Base-by-base conservation (phyloP, 2,113 vertebrate genomes). In the Centropus unirufus region DNA sequence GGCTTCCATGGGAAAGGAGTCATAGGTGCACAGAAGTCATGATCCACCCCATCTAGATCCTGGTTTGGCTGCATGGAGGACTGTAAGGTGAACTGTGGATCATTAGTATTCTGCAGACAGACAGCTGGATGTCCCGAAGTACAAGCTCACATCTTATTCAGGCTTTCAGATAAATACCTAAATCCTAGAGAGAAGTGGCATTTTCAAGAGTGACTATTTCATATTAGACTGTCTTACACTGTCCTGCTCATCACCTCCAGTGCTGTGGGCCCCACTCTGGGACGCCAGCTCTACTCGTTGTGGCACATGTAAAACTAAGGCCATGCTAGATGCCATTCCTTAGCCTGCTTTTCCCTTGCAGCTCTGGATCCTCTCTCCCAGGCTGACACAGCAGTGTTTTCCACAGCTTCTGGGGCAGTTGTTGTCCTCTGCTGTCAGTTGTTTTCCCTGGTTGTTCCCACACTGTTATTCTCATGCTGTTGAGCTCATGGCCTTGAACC, bases 31-130 rank as follows among this genome's bases (percentile, higher is more conserved):
- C 19, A 42, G 10, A 80, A 82, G 19, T 14, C 21, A 32, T 73
- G 84, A 46, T 24, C 21, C 0, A 0, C 30, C 39, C 36, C 58
- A 79, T 39, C 7, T 5, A 5, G 20, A 39, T 63, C 32, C 23
- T 72, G 62, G 4, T 27, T 61, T 69, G 30, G 70, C 36, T 85
- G 27, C 57, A 10, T 32, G 30, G 40, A 87, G 74, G 24, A 42
- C 61, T 51, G 0, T 0, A 3, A 18, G 3, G 19, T 62, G 30
- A 79, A 22, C 5, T 57, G 19, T 78, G 73, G 62, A 32, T 83
- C 70, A 52, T 27, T 39, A 30, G 2, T 30, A 34, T 30, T 76
- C 73, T 68, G 61, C 62, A 87, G 55, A 15, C 42, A 64, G 74
- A 10, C 29, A 87, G 42, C n/a, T 44, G 22, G n/a, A 42, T 34